Conservation (phyloP, 2,888 invertebrate species). For the Acronicta psi region DNA sequence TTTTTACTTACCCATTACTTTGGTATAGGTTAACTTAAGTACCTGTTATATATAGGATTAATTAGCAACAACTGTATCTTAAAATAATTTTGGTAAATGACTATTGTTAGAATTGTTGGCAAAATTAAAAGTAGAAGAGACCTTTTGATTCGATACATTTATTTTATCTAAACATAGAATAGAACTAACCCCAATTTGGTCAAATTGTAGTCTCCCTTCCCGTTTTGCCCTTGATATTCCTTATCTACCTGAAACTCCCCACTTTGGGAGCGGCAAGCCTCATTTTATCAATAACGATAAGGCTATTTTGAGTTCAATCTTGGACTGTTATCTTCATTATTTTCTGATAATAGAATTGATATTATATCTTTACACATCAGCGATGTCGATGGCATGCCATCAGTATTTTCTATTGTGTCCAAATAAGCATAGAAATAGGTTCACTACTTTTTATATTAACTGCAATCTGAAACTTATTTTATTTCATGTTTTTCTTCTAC, state of each 20-base stretch:
- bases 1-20: too few relatives aligned
- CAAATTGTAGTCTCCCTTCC: conserved; percentile 15
- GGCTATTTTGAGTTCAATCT: conserved; percentile 53
- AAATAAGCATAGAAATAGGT: conserved; percentile 54
- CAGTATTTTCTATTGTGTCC: conserved; percentile 54
- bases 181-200: conserved; percentile 25
- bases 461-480: conserved; percentile 52
- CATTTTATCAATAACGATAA: conserved; percentile 54
- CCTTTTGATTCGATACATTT: not conserved
- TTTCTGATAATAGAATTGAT: conserved; percentile 54
- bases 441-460: conserved; percentile 43
- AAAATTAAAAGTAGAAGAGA: not conserved
- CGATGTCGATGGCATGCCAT: conserved; percentile 38
- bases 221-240: conserved; percentile 4
- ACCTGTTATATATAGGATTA: too few relatives aligned
- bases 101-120: too few relatives aligned
- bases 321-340: conserved; percentile 51
- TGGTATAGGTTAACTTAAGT: too few relatives aligned
- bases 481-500: conserved; percentile 41
- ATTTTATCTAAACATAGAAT: not conserved
- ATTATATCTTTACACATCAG: conserved; percentile 52
- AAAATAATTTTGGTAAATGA: too few relatives aligned
- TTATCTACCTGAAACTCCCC: conserved; percentile 44
- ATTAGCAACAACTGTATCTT: too few relatives aligned
- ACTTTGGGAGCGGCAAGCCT: conserved; percentile 43